Base-by-base conservation (phyloP, 23 tunicate species). In the Trididemnum clinides region DNA sequence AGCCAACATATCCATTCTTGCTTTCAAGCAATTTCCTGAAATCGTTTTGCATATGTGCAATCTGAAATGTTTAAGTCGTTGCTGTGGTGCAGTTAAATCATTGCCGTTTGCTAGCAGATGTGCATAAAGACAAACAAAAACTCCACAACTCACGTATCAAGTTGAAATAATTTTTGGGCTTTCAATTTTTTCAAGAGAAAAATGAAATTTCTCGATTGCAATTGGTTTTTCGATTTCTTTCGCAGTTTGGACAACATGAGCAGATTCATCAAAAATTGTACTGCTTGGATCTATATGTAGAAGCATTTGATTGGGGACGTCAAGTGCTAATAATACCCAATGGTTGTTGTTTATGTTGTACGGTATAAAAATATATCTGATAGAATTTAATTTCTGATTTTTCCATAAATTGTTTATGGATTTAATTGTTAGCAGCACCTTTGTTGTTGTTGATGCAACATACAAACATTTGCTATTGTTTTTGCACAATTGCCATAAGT, bases 401-500 rank as follows among this genome's bases (percentile, higher is more conserved):
- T 44, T 44, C 54, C 54, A 44, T 44, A 44, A 44, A 44, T 44
- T 44, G 10, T 44, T 44, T 44, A 44, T 44, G 54, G 12, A 7
- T 44, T 44, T 44, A 7, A 10, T 15, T 7, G 10, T 44, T 44
- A 7, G 12, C 15, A 44, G 10, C 10, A 44, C 15, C 15, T 44
- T 10, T 44, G 54, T 44, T 44, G 15, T 44, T 7, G 69, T 59
- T 15, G 69, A 59, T 15, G 26, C 21, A 59, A n/a, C 69, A 21
- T 59, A 59, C n/a, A 59, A 12, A n/a, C 69, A 59, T 12, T 59
- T 12, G 69, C 5, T 18, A n/a, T 59, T 59, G 18, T 59, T 5
- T 59, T 59, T 59, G n/a, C 69, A 59, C 22, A 59, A 15, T 59
- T 21, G 69, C 69, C 69, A 59, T 59, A 59, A 25, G n/a, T 59